These are phyloP conservation scores for Oxycera nigricornis DNA, from an alignment of 2,888 invertebrate genomes.

Conservation along the genomic window DNA sequence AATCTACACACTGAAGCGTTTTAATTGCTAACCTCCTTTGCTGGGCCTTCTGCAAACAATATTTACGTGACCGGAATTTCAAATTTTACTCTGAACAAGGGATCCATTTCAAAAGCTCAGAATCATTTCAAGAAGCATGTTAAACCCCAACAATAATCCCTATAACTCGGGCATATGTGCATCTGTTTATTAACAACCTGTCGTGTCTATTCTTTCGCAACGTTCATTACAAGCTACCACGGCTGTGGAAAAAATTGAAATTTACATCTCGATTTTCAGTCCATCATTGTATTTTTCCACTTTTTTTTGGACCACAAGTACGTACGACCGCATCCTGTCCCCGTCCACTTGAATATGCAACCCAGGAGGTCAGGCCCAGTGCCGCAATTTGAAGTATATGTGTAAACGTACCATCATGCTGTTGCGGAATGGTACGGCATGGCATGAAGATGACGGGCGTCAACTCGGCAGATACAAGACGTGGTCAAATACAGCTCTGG, in stretches of 20 bases:
- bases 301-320: conserved; percentile 8
- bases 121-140: no score
- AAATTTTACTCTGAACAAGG: no score
- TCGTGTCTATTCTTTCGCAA: not conserved
- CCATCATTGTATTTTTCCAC: not conserved
- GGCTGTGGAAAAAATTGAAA: not conserved
- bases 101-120: no score
- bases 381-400: not conserved
- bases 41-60: no score
- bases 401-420: not conserved
- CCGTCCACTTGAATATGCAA: not conserved
- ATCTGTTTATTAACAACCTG: no score
- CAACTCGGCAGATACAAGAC: not conserved
- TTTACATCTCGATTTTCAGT: conserved; percentile 14
- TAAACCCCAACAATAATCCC: no score
- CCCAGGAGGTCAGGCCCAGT: not conserved
- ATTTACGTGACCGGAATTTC: no score
- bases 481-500: not conserved
- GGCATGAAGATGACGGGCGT: conserved; percentile 2
- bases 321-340: conserved; percentile 16
- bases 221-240: not conserved
- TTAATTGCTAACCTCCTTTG: no score
- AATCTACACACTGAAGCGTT: no score
- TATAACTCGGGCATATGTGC: no score
- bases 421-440: not conserved